Evolutionary conservation across 2,888 invertebrate species (phyloP).

Genomic region (Tipula vernalis): DNA sequence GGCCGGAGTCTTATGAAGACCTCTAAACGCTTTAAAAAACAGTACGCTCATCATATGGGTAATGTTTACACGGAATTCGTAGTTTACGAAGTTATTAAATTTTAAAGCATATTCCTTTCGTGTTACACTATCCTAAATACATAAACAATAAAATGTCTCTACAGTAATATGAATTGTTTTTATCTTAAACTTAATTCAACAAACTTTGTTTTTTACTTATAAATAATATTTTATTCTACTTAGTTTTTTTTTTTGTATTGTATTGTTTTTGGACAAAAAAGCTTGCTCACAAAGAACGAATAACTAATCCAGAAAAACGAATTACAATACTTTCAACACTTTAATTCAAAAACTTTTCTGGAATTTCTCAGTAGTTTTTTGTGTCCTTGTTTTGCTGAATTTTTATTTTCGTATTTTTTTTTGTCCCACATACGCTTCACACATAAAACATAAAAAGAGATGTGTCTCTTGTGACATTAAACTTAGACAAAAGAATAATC

Average conservation of each 20-base stretch:
- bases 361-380: not conserved
- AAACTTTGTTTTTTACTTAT: not conserved
- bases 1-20: too few species aligned
- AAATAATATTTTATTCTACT: not conserved
- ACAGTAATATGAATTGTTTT: not conserved
- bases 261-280: not conserved
- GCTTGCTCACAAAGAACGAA: not conserved
- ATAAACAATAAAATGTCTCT: not conserved
- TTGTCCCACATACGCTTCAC: not conserved
- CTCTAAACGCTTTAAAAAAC: too few species aligned
- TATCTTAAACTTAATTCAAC: not conserved
- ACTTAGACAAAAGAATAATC: not conserved
- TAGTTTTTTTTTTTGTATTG: not conserved
- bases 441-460: not conserved
- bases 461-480: not conserved
- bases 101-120: not conserved
- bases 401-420: not conserved
- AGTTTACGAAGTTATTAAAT: not conserved
- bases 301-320: not conserved
- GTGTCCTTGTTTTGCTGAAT: not conserved
- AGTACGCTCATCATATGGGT: too few species aligned
- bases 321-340: conserved; percentile 4
- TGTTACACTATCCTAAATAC: not conserved
- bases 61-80: too few species aligned
- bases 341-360: not conserved